A percentile compares a stretch with the other conserved stretches of the same genome.
phyloP scores from a whole-genome alignment of 2,113 vertebrate species.

The Corapipo altera region DNA sequence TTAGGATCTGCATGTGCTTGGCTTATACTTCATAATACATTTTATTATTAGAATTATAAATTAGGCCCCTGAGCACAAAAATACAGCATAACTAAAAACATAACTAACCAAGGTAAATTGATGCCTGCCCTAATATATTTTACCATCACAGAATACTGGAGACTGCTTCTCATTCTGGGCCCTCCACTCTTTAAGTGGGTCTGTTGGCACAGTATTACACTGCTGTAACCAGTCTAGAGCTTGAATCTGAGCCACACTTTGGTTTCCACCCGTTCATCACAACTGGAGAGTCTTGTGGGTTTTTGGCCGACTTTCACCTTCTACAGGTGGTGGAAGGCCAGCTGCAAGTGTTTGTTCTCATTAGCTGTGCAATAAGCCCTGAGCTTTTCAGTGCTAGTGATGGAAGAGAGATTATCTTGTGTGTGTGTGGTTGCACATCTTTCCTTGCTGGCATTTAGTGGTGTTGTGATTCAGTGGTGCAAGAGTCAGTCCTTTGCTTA shows the following conservation, averaged over 20 bases:
- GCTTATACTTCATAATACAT: conserved; percentile 53
- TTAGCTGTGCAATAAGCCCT: neutral
- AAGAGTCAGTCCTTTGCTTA: neutral
- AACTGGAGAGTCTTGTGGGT: neutral
- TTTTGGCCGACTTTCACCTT: neutral
- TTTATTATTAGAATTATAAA: conserved; percentile 59
- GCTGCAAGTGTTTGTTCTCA: neutral
- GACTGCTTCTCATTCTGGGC: neutral
- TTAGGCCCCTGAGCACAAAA: conserved; percentile 28
- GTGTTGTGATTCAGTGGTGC: neutral
- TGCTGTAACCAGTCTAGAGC: neutral
- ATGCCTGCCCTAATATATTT: conserved; percentile 19
- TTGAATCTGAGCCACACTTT: conserved; percentile 30
- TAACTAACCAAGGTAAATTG: conserved; percentile 33
- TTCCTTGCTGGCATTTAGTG: neutral
- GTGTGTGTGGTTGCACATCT: neutral
- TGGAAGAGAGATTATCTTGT: neutral
- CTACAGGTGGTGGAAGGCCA: conserved; percentile 17
- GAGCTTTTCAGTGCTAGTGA: neutral
- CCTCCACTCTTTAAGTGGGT: neutral
- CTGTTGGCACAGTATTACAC: neutral
- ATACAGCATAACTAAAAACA: conserved; percentile 7
- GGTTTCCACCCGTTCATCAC: neutral
- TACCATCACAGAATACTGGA: neutral
- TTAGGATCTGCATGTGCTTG: conserved; percentile 60